These are phyloP conservation scores for Acrocephalus arundinaceus DNA, from an alignment of 2,113 vertebrate genomes.

Conservation along the genomic window DNA sequence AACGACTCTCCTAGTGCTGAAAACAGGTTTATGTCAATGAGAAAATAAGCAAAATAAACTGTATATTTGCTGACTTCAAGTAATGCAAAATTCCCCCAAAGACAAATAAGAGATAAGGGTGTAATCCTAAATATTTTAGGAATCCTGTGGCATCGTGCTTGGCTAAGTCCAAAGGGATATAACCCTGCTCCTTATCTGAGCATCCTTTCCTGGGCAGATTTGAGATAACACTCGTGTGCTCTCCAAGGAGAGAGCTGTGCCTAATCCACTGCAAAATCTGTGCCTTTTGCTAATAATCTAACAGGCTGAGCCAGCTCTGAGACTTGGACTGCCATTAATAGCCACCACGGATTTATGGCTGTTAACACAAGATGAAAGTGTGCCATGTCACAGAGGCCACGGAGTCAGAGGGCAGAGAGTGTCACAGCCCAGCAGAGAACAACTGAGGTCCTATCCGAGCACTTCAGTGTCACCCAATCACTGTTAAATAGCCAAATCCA, in stretches of 20 bases:
- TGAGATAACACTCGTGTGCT: background rate
- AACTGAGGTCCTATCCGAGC: background rate
- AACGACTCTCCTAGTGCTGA: background rate
- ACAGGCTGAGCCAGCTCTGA: background rate
- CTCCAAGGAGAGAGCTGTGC: background rate
- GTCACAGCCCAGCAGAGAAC: background rate
- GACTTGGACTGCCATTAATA: background rate
- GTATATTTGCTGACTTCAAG: background rate
- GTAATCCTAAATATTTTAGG: constrained; percentile 24
- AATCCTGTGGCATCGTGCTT: background rate
- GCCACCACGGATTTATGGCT: background rate
- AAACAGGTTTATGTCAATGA: background rate
- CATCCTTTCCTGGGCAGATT: background rate
- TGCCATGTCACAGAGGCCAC: background rate
- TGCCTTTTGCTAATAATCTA: background rate
- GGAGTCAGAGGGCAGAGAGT: background rate
- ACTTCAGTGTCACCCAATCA: background rate
- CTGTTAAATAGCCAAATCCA: background rate
- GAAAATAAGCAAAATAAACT: background rate
- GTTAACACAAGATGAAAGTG: background rate
- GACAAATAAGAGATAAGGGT: constrained; percentile 11
- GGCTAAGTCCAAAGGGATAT: background rate
- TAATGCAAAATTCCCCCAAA: background rate
- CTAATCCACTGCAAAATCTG: background rate
- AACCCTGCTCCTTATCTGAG: background rate